Evolutionary conservation across 2,888 invertebrate species (phyloP).

Genomic region (Cryptocheilus praepositus): DNA sequence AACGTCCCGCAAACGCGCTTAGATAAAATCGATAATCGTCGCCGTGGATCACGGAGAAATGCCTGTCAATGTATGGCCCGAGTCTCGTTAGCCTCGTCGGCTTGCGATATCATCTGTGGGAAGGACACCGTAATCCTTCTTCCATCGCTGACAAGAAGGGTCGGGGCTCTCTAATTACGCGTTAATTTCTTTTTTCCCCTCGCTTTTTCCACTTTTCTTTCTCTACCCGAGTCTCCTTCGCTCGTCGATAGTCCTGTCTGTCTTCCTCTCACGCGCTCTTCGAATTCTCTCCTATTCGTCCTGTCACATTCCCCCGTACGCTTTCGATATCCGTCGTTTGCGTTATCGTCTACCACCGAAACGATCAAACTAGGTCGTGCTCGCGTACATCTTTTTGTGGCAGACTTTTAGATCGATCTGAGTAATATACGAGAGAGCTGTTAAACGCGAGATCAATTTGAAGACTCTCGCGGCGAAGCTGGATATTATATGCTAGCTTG

Average conservation of each 20-base stretch:
- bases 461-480: too few relatives aligned
- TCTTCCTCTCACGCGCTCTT: too few relatives aligned
- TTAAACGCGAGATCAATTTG: too few relatives aligned
- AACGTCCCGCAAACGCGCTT: constrained; percentile 5
- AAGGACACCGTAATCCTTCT: constrained; percentile 31
- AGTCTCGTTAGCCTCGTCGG: constrained; percentile 20
- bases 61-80: constrained; percentile 5
- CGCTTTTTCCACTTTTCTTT: constrained; percentile 1
- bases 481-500: neutral
- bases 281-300: too few relatives aligned
- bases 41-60: constrained; percentile 17
- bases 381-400: neutral
- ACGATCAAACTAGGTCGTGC: constrained; percentile 1
- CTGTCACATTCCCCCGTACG: too few relatives aligned
- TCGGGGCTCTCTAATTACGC: constrained; percentile 32
- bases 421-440: too few relatives aligned
- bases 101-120: constrained; percentile 20
- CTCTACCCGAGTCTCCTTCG: too few relatives aligned
- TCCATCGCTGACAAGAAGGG: constrained; percentile 27
- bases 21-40: constrained; percentile 18
- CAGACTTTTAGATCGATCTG: neutral
- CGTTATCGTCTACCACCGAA: neutral
- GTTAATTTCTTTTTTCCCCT: constrained; percentile 33
- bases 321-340: neutral
- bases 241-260: too few relatives aligned